These are phyloP conservation scores for Phocides pigmalion DNA, from an alignment of 1,140 invertebrate genomes.

Conservation along the genomic window DNA sequence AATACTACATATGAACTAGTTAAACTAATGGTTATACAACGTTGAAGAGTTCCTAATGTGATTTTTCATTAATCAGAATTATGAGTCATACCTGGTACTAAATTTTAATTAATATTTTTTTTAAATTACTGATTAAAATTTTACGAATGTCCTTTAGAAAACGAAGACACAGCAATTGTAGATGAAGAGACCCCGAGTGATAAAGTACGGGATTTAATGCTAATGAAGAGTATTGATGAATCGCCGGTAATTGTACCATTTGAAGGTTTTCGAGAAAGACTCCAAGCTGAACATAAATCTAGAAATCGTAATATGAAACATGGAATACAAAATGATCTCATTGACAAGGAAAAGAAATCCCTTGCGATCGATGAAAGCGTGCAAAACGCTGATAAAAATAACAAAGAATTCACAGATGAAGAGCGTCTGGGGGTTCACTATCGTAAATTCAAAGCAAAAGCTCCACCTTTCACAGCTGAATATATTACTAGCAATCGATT, in stretches of 20 bases:
- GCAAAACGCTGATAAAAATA: conserved; percentile 39
- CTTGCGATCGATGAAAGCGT: conserved; percentile 43
- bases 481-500: conserved; percentile 69
- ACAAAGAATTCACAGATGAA: conserved; percentile 58
- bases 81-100: no score
- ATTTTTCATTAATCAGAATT: no score
- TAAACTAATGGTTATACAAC: no score
- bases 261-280: conserved; percentile 72
- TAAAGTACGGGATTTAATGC: conserved; percentile 68
- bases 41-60: no score
- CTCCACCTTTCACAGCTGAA: conserved; percentile 67
- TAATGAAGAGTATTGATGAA: conserved; percentile 59
- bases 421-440: conserved; percentile 70
- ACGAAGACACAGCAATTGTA: conserved; percentile 26
- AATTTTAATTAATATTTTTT: no score
- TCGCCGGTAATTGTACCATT: conserved; percentile 69
- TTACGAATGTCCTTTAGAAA: no score
- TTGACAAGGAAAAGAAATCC: conserved; percentile 76
- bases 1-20: no score
- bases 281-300: conserved; percentile 59
- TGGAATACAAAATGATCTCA: conserved; percentile 41
- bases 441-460: conserved; percentile 66
- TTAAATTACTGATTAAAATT: no score
- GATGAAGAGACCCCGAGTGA: conserved; percentile 62
- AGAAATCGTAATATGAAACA: conserved; percentile 41